A percentile compares a stretch with the other conserved stretches of the same genome.
phyloP scores from a whole-genome alignment of 1,140 invertebrate genomes.

The Ceratosolen solmsi region DNA sequence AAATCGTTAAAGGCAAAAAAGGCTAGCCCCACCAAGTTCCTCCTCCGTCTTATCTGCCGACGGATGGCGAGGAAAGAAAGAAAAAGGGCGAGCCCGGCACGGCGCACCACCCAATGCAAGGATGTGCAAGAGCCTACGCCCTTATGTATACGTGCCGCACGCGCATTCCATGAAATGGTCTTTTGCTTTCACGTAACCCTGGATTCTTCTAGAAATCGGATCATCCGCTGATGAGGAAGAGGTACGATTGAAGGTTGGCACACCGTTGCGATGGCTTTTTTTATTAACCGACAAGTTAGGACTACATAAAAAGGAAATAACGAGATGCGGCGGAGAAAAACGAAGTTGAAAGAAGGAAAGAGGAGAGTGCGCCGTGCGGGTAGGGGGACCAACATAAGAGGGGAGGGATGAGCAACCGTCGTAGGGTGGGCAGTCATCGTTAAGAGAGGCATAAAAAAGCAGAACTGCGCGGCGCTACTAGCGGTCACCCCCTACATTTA shows the following conservation, averaged over 20 bases:
- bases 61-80: neutral
- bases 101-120: neutral
- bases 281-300: neutral
- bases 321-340: slow-evolving; percentile 35
- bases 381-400: neutral
- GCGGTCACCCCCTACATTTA: neutral
- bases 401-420: slow-evolving; percentile 37
- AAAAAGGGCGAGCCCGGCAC: slow-evolving; percentile 14
- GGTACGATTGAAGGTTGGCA: neutral
- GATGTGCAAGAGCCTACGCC: slow-evolving; percentile 21
- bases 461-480: neutral
- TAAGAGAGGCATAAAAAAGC: slow-evolving; percentile 60
- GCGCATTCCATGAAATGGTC: slow-evolving; percentile 35
- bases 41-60: slow-evolving; percentile 5
- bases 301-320: neutral
- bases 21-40: neutral
- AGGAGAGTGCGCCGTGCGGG: neutral
- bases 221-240: neutral
- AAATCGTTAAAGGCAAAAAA: slow-evolving; percentile 29
- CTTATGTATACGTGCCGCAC: neutral
- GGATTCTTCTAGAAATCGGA: slow-evolving; percentile 42
- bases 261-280: slow-evolving; percentile 2
- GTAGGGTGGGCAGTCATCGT: slow-evolving; percentile 58
- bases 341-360: neutral
- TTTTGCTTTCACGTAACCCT: slow-evolving; percentile 15